A percentile compares a stretch with the other conserved stretches of the same genome.
Evolutionary conservation across 2,113 vertebrate species (phyloP).

Genomic region (Sclerurus mexicanus): DNA sequence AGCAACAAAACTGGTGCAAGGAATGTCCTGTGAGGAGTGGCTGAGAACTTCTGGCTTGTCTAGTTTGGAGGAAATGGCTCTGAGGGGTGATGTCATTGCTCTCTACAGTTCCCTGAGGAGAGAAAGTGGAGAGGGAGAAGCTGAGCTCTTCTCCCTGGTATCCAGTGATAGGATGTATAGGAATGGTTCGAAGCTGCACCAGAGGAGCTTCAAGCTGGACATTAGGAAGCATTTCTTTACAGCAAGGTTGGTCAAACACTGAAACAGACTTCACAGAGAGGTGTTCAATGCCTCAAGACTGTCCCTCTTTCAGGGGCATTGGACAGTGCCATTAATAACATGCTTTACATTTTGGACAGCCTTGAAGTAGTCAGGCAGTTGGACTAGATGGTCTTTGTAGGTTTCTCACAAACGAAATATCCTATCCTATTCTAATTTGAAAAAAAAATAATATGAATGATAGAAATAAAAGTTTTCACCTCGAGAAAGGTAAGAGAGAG

Average conservation of each 20-base stretch:
- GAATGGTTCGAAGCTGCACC: background rate
- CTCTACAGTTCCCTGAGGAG: background rate
- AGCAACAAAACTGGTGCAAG: background rate
- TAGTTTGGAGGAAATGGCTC: background rate
- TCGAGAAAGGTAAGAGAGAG: background rate
- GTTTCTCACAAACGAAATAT: background rate
- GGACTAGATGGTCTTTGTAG: background rate
- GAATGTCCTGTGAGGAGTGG: background rate
- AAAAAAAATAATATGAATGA: background rate
- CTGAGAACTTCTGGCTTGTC: background rate
- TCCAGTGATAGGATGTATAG: rapidly evolving
- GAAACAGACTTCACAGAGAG: background rate
- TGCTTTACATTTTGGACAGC: background rate
- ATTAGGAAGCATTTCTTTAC: background rate
- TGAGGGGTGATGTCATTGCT: background rate
- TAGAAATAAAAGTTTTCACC: background rate
- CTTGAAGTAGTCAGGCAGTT: background rate
- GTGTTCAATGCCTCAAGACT: background rate
- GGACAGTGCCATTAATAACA: background rate
- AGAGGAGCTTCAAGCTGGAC: background rate
- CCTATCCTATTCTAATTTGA: background rate
- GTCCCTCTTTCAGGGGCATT: background rate
- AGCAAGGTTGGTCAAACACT: background rate
- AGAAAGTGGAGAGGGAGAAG: background rate
- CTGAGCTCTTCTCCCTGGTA: background rate